Conservation (phyloP, 2,113 vertebrate species). For the Petromus typicus region DNA sequence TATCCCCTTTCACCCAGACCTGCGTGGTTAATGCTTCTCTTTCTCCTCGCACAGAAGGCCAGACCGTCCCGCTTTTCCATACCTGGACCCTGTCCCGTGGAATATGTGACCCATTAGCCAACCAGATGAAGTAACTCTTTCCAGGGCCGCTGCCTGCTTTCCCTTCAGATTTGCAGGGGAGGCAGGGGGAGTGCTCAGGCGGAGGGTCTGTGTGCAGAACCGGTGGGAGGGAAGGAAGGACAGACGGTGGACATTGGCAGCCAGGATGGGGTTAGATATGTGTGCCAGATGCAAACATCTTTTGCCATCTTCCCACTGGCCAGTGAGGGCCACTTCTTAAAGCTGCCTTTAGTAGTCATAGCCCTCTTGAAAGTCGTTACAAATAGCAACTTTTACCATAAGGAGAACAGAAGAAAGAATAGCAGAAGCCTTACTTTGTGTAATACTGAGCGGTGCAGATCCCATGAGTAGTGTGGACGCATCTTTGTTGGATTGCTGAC, state of each 20-base stretch:
- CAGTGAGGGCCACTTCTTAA: slow-evolving; percentile 54
- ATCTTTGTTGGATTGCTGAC: background rate
- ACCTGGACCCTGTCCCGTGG: slow-evolving; percentile 92
- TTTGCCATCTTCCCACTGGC: slow-evolving; percentile 20
- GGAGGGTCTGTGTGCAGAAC: slow-evolving; percentile 19
- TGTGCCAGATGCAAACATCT: slow-evolving; percentile 52
- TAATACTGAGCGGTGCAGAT: background rate
- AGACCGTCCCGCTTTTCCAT: slow-evolving; percentile 81
- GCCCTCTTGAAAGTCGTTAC: slow-evolving; percentile 47
- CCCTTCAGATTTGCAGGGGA: slow-evolving; percentile 75
- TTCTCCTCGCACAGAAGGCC: slow-evolving; percentile 77
- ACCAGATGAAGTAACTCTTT: slow-evolving; percentile 88
- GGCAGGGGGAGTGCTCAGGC: background rate
- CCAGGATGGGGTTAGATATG: slow-evolving; percentile 62
- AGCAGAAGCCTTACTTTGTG: slow-evolving; percentile 8
- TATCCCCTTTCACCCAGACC: slow-evolving; percentile 79
- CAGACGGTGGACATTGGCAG: slow-evolving; percentile 16
- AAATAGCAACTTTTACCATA: slow-evolving; percentile 57
- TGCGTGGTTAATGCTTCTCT: slow-evolving; percentile 59
- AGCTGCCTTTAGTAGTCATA: slow-evolving; percentile 19
- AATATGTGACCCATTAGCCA: slow-evolving; percentile 88
- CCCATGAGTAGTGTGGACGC: background rate
- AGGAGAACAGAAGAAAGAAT: slow-evolving; percentile 22
- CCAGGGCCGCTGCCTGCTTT: slow-evolving; percentile 83
- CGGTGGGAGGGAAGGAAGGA: slow-evolving; percentile 56